These are phyloP conservation scores for Limosa lapponica DNA, from an alignment of 2,797 vertebrate species.

Conservation along the genomic window DNA sequence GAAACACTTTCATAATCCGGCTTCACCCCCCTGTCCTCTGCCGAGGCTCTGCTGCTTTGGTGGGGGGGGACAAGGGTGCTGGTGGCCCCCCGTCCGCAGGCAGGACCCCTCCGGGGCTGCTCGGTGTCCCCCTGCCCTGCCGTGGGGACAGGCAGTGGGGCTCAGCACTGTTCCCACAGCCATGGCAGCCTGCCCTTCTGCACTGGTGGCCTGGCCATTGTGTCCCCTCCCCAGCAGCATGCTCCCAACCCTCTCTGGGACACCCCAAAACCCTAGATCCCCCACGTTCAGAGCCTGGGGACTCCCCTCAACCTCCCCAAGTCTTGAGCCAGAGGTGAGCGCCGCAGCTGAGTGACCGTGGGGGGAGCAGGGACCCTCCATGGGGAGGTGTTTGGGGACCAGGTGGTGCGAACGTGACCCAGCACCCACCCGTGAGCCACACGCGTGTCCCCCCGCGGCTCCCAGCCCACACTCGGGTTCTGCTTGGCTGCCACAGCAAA, in stretches of 20 bases:
- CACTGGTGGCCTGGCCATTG: fast-evolving
- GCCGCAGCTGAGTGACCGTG: fast-evolving
- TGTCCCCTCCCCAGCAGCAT: fast-evolving
- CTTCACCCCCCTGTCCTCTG: background rate
- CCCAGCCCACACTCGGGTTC: slow-evolving; percentile 11
- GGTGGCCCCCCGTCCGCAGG: background rate
- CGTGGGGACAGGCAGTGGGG: fast-evolving
- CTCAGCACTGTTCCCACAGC: background rate
- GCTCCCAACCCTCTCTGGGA: background rate
- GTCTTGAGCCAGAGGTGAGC: fast-evolving
- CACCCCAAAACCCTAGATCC: background rate
- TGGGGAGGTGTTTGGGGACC: fast-evolving
- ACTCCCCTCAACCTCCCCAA: fast-evolving
- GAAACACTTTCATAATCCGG: slow-evolving; percentile 55
- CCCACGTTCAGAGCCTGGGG: background rate
- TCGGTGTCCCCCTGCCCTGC: background rate
- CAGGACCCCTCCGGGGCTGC: background rate
- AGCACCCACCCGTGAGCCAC: background rate
- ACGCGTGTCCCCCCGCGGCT: background rate
- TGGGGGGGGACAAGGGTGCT: background rate
- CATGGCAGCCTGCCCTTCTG: background rate
- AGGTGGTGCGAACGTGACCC: background rate
- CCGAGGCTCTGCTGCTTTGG: background rate
- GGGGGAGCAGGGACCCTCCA: background rate
- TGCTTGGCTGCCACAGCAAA: slow-evolving; percentile 47